phyloP scores from a whole-genome alignment of 2,888 invertebrate genomes.

The Eudemis profundana region DNA sequence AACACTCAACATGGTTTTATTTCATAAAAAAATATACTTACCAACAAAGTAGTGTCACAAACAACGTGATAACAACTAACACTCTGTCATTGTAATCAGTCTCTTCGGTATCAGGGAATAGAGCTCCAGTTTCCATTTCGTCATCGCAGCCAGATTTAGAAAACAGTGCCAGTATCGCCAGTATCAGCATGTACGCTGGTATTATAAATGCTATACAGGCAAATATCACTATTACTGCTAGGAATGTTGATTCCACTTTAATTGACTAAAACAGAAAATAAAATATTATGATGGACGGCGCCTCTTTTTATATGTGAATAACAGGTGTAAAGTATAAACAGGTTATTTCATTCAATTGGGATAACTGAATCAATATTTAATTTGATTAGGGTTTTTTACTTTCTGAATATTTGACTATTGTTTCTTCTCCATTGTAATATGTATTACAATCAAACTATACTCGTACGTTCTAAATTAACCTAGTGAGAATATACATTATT shows the following conservation, averaged over 20 bases:
- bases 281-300: too few relatives aligned
- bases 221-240: constrained; percentile 86
- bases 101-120: constrained; percentile 70
- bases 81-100: constrained; percentile 74
- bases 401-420: too few relatives aligned
- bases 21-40: constrained; percentile 60
- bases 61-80: constrained; percentile 68
- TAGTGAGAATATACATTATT: too few relatives aligned
- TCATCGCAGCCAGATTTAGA: constrained; percentile 70
- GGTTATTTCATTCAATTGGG: too few relatives aligned
- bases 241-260: constrained; percentile 89
- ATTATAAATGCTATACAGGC: constrained; percentile 87
- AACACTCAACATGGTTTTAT: too few relatives aligned
- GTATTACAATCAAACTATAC: too few relatives aligned
- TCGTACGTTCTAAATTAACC: too few relatives aligned
- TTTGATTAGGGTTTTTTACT: too few relatives aligned
- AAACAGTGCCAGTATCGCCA: constrained; percentile 84
- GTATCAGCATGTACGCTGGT: constrained; percentile 81
- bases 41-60: constrained; percentile 77
- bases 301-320: too few relatives aligned
- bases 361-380: too few relatives aligned
- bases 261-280: constrained; percentile 84
- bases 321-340: too few relatives aligned
- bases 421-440: too few relatives aligned
- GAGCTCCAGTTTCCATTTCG: constrained; percentile 73